phyloP scores from a whole-genome alignment of 2,113 vertebrate genomes.

The Centropristis striata region DNA sequence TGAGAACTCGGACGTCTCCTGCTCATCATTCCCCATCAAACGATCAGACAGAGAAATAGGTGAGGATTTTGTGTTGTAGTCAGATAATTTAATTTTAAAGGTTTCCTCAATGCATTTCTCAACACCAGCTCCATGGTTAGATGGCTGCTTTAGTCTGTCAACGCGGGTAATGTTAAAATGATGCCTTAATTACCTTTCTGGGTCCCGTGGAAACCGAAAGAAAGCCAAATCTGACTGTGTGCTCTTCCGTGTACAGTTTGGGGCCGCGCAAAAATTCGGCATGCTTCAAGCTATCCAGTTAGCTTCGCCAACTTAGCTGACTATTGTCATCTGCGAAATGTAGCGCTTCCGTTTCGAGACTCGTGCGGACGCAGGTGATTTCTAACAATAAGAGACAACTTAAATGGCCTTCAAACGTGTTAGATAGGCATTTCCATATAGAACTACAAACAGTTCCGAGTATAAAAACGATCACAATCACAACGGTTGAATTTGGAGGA shows the following conservation, averaged over 20 bases:
- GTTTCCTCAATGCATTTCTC: no score
- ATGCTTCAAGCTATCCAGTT: constrained; percentile 74
- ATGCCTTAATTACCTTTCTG: constrained; percentile 79
- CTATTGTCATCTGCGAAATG: constrained; percentile 21
- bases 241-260: constrained; percentile 93
- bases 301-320: constrained; percentile 49
- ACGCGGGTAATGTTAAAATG: no score
- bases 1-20: no score
- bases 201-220: constrained; percentile 87
- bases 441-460: not conserved
- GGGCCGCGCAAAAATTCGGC: constrained; percentile 93
- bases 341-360: not conserved
- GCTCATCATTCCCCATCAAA: no score
- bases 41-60: no score
- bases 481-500: constrained; percentile 12
- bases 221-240: constrained; percentile 89
- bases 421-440: not conserved
- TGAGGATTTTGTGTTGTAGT: no score
- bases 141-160: not conserved
- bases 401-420: not conserved
- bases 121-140: not conserved
- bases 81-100: no score
- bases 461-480: not conserved
- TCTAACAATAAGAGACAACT: not conserved
- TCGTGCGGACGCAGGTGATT: not conserved